Percentiles rank a stretch among this genome's conserved stretches.
Evolutionary conservation across 2,888 invertebrate species (phyloP).

Genomic region (Heliconius aoede): DNA sequence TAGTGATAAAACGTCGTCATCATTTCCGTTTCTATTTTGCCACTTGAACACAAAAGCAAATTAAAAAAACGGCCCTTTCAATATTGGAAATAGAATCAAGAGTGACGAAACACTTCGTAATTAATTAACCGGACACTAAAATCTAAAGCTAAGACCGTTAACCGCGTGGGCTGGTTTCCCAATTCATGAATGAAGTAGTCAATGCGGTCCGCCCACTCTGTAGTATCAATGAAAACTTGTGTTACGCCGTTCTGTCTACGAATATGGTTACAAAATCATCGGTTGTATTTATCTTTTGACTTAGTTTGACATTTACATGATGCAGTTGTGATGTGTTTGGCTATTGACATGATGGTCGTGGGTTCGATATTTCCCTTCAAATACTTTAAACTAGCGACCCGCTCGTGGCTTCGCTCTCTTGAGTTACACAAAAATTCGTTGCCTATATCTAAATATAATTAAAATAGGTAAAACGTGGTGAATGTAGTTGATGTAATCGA

Average conservation of each 20-base stretch:
- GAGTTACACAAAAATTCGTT: too few relatives aligned
- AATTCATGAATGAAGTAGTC: slow-evolving; percentile 79
- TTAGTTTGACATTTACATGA: slow-evolving; percentile 52
- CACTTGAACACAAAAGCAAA: too few relatives aligned
- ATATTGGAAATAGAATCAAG: background rate
- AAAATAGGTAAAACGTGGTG: too few relatives aligned
- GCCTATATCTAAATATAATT: too few relatives aligned
- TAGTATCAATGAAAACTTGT: slow-evolving; percentile 74
- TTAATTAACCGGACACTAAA: slow-evolving; percentile 75
- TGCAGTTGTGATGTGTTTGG: background rate
- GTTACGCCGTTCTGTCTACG: slow-evolving; percentile 70
- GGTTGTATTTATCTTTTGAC: slow-evolving; percentile 53
- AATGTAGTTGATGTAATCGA: too few relatives aligned
- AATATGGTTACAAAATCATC: slow-evolving; percentile 71
- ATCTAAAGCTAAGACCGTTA: slow-evolving; percentile 68
- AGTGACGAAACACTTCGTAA: slow-evolving; percentile 60
- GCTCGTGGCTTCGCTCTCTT: background rate
- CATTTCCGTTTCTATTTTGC: too few relatives aligned
- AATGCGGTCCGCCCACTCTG: slow-evolving; percentile 70
- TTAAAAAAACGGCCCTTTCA: background rate
- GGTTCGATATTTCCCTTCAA: background rate
- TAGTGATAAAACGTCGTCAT: too few relatives aligned
- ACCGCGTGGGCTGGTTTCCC: slow-evolving; percentile 74
- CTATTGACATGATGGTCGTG: background rate
- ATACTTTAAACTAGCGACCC: too few relatives aligned